These are phyloP conservation scores for Dorcus hopei DNA, from an alignment of 2,888 invertebrate species.

Conservation along the genomic window DNA sequence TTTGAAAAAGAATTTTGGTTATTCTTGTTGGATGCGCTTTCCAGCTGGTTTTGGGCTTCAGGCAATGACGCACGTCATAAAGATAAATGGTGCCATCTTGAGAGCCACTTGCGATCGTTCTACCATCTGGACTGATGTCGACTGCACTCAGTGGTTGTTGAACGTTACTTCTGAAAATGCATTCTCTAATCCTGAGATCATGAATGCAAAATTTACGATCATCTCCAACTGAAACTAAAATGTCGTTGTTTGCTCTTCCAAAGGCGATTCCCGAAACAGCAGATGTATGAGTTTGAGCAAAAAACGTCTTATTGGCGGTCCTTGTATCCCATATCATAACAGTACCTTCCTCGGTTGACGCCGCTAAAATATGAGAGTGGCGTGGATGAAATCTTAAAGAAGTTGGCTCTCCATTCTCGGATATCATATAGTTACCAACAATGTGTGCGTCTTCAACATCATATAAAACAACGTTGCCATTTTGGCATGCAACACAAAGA, in stretches of 20 bases:
- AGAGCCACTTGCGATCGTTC: constrained; percentile 35
- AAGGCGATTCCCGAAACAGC: no score
- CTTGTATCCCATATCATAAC: constrained; percentile 25
- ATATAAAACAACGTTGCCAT: constrained; percentile 24
- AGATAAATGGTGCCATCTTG: constrained; percentile 37
- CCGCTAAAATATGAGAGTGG: constrained; percentile 28
- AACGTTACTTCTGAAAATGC: no score
- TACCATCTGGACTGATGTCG: constrained; percentile 36
- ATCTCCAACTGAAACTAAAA: no score
- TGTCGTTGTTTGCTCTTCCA: no score
- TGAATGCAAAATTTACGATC: no score
- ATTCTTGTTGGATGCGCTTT: no score
- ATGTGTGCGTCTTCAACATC: constrained; percentile 19
- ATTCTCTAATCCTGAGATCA: no score
- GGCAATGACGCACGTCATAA: constrained; percentile 37
- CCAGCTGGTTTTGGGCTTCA: constrained; percentile 30
- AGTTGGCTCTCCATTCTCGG: no score
- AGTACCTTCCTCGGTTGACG: constrained; percentile 33
- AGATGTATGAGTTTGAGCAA: constrained; percentile 29
- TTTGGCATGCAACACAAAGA: no score
- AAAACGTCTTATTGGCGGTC: constrained; percentile 21
- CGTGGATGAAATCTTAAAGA: constrained; percentile 32
- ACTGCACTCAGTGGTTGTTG: constrained; percentile 35
- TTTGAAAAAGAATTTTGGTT: no score
- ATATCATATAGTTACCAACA: constrained; percentile 16